phyloP scores from a whole-genome alignment of 2,888 invertebrate species.

The Dicranocentrus wangi region DNA sequence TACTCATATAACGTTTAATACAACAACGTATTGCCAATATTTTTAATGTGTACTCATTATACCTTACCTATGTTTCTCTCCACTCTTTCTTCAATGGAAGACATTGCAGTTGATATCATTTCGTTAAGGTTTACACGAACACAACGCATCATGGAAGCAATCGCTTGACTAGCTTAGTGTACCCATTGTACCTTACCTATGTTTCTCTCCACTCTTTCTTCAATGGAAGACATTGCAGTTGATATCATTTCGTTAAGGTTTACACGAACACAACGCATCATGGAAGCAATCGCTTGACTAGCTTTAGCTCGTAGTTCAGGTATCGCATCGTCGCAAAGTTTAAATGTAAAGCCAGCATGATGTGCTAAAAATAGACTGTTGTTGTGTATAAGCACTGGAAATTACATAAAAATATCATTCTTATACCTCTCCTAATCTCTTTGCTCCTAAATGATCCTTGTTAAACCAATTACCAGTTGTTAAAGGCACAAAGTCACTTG shows the following conservation, averaged over 20 bases:
- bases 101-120: constrained; percentile 68
- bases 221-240: constrained; percentile 65
- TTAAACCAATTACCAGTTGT: constrained; percentile 62
- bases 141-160: constrained; percentile 67
- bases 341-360: constrained; percentile 74
- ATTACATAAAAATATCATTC: constrained; percentile 10
- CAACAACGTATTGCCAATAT: no score
- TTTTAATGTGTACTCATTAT: no score
- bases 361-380: constrained; percentile 92
- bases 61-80: constrained; percentile 51
- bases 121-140: constrained; percentile 68
- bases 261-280: constrained; percentile 68
- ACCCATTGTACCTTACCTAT: no score
- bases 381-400: constrained; percentile 88
- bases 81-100: constrained; percentile 63
- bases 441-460: background rate
- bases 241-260: constrained; percentile 69
- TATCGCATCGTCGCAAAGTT: constrained; percentile 66
- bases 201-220: constrained; percentile 60
- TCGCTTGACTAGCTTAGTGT: constrained; percentile 69
- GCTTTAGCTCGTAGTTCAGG: constrained; percentile 67
- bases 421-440: background rate
- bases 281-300: constrained; percentile 66
- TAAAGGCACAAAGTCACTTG: constrained; percentile 65
- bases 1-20: no score